These are phyloP conservation scores for Amphipoea oculea DNA, from an alignment of 2,888 invertebrate species.

Conservation along the genomic window DNA sequence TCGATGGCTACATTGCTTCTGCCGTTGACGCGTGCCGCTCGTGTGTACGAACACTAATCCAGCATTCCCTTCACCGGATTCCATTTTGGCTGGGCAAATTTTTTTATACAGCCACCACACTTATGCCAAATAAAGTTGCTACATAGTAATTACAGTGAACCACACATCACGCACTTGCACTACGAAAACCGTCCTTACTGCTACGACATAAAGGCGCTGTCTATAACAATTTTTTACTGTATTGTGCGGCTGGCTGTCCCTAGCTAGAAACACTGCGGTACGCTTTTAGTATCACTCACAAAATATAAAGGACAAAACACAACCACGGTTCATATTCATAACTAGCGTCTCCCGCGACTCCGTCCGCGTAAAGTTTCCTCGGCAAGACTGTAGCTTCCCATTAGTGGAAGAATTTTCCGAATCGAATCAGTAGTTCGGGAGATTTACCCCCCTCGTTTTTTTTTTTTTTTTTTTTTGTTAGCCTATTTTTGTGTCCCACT, in stretches of 20 bases:
- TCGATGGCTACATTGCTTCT: too few relatives aligned
- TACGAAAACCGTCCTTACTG: too few relatives aligned
- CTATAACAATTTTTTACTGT: background rate
- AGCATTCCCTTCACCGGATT: background rate
- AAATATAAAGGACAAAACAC: background rate
- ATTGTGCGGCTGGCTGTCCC: background rate
- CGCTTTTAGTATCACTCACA: background rate
- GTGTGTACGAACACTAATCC: background rate
- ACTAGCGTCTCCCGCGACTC: background rate
- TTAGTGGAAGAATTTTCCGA: background rate
- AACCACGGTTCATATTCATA: background rate
- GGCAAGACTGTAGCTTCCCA: background rate
- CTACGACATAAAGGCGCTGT: background rate
- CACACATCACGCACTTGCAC: background rate
- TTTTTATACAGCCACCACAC: background rate
- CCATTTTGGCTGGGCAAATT: background rate
- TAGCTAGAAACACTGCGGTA: background rate
- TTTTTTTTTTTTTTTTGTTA: too few relatives aligned
- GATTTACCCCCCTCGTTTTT: too few relatives aligned
- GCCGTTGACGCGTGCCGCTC: background rate
- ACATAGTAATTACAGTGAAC: background rate
- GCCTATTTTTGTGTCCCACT: too few relatives aligned
- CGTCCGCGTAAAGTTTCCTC: background rate
- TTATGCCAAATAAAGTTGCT: background rate
- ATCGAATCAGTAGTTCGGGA: background rate